A percentile compares a stretch with the other conserved stretches of the same genome.
These are phyloP conservation scores for Coilia nasus DNA, from an alignment of 2,797 vertebrate species.

Conservation along the genomic window DNA sequence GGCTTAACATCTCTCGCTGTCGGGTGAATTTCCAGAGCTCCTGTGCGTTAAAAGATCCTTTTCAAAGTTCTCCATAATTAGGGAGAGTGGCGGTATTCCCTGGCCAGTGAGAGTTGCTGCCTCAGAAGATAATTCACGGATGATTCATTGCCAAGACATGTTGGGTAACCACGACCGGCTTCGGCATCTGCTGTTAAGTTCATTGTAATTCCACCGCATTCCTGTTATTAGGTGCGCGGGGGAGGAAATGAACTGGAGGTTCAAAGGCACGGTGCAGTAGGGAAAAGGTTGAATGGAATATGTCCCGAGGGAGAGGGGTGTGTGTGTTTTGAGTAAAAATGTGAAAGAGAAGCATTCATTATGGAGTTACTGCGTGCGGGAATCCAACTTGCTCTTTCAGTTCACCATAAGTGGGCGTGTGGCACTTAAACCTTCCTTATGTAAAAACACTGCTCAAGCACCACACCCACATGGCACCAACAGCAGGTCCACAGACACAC, in stretches of 20 bases:
- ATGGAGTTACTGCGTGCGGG: background rate
- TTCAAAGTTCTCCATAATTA: conserved; percentile 52
- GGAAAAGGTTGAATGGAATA: background rate
- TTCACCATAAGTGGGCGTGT: background rate
- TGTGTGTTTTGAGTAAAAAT: background rate
- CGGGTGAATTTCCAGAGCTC: conserved; percentile 38
- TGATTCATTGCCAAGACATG: conserved; percentile 40
- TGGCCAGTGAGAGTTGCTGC: conserved; percentile 29
- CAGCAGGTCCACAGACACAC: too few relatives aligned
- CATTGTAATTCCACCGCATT: background rate
- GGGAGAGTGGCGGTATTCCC: conserved; percentile 44
- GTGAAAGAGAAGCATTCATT: background rate
- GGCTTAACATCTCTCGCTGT: background rate
- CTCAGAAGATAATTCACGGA: background rate
- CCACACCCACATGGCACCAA: background rate
- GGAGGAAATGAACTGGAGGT: background rate
- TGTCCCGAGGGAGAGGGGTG: background rate
- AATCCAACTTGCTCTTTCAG: background rate
- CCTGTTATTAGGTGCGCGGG: background rate
- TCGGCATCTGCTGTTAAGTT: background rate
- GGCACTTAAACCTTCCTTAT: background rate
- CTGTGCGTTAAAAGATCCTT: conserved; percentile 53
- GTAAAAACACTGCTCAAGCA: background rate
- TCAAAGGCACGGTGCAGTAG: background rate
- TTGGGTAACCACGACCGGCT: conserved; percentile 11